A percentile compares a stretch with the other conserved stretches of the same genome.
These are phyloP conservation scores for Chorisops tibialis DNA, from an alignment of 2,888 invertebrate species.

Conservation along the genomic window DNA sequence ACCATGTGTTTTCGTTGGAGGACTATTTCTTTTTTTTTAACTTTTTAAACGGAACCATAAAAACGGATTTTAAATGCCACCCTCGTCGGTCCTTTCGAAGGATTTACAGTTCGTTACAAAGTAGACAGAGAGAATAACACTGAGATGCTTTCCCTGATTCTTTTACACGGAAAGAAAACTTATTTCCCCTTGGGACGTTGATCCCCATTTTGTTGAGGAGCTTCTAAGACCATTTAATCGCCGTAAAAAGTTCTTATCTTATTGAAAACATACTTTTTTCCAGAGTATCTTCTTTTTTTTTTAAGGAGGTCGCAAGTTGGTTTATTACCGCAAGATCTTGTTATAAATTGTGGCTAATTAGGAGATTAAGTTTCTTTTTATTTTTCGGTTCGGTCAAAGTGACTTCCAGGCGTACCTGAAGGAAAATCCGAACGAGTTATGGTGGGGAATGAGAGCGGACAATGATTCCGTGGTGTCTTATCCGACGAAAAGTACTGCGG, in stretches of 20 bases:
- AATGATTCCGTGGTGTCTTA: neutral
- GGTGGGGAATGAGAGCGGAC: too few species aligned
- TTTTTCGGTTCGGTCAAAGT: constrained; percentile 1
- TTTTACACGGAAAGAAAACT: constrained; percentile 6
- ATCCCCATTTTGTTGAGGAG: constrained; percentile 15
- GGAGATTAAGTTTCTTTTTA: constrained; percentile 31
- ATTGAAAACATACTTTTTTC: constrained; percentile 32
- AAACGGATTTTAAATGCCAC: constrained; percentile 25
- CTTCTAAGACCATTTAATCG: constrained; percentile 31
- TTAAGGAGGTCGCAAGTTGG: constrained; percentile 7
- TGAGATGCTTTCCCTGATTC: neutral
- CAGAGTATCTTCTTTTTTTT: neutral
- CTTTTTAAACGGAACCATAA: constrained; percentile 9
- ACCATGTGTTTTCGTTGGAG: constrained; percentile 1
- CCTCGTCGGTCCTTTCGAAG: neutral
- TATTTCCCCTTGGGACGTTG: neutral
- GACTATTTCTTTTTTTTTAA: neutral
- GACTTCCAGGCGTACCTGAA: constrained; percentile 21
- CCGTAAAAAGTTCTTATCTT: constrained; percentile 34
- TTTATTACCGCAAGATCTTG: constrained; percentile 26
- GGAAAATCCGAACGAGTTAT: neutral
- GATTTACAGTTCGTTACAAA: constrained; percentile 20
- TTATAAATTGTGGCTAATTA: constrained; percentile 33
- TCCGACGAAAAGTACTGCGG: neutral
- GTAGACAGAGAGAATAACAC: neutral